Percentiles rank a stretch among this genome's conserved stretches.
These are phyloP conservation scores for Battus philenor DNA, from an alignment of 1,140 invertebrate genomes.

Conservation along the genomic window DNA sequence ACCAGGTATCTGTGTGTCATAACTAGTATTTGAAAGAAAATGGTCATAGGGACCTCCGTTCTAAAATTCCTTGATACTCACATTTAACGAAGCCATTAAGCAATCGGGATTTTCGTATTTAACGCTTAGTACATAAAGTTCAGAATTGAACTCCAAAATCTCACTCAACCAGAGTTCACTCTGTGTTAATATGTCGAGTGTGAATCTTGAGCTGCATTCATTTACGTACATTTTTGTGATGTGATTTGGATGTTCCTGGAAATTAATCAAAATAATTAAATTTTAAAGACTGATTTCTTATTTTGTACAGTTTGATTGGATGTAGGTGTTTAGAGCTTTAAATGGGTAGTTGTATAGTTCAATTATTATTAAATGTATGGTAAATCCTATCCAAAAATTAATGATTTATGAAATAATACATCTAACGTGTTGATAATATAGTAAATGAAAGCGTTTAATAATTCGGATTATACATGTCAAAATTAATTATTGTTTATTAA, in stretches of 20 bases:
- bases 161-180: conserved; percentile 18
- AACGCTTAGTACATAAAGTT: conserved; percentile 32
- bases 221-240: conserved; percentile 19
- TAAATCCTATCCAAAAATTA: too few relatives aligned
- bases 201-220: conserved; percentile 31
- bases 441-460: too few relatives aligned
- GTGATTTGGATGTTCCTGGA: conserved; percentile 31
- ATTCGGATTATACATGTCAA: too few relatives aligned
- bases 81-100: conserved; percentile 30
- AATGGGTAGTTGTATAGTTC: too few relatives aligned
- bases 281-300: too few relatives aligned
- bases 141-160: conserved; percentile 22
- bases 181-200: conserved; percentile 22
- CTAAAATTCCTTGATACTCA: conserved; percentile 24
- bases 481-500: too few relatives aligned
- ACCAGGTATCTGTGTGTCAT: neutral
- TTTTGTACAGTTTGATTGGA: too few relatives aligned
- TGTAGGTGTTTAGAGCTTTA: too few relatives aligned
- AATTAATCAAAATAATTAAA: too few relatives aligned
- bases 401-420: too few relatives aligned
- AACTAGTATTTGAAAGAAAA: neutral
- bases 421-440: too few relatives aligned
- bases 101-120: conserved; percentile 29
- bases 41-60: neutral
- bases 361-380: too few relatives aligned